Percentiles rank a stretch among this genome's conserved stretches.
Evolutionary conservation across 2,797 vertebrate species (phyloP).

Genomic region (Tapirus indicus): DNA sequence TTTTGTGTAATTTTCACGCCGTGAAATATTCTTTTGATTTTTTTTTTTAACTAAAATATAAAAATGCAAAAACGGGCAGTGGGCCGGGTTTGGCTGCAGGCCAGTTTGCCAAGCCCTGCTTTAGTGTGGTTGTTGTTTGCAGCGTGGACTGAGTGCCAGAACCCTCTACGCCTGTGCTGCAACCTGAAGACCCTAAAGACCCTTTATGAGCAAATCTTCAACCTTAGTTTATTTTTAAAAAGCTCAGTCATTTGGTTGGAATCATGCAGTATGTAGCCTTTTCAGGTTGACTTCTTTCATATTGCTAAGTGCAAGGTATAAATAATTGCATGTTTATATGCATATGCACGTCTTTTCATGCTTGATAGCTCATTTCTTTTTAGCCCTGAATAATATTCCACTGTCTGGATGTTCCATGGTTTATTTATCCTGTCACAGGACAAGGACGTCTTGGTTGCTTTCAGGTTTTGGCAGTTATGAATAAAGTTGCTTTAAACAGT

Average conservation of each 20-base stretch:
- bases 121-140: neutral
- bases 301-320: too few species aligned
- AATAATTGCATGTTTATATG: too few species aligned
- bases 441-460: too few species aligned
- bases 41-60: neutral
- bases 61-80: neutral
- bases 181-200: too few species aligned
- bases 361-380: too few species aligned
- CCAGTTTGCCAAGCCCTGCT: neutral
- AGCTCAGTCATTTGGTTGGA: neutral
- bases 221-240: neutral
- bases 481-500: too few species aligned
- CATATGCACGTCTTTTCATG: too few species aligned
- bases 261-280: neutral
- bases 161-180: neutral
- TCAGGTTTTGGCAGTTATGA: too few species aligned
- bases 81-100: neutral
- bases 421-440: too few species aligned
- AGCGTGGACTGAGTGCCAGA: neutral
- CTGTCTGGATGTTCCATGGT: too few species aligned
- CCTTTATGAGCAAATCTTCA: neutral
- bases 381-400: too few species aligned
- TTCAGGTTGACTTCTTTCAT: neutral
- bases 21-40: neutral
- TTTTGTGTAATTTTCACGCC: neutral